Evolutionary conservation across 2,113 vertebrate genomes (phyloP), one percentile per base, ranked within the genome.

Genomic region (Lepus americanus): DNA sequence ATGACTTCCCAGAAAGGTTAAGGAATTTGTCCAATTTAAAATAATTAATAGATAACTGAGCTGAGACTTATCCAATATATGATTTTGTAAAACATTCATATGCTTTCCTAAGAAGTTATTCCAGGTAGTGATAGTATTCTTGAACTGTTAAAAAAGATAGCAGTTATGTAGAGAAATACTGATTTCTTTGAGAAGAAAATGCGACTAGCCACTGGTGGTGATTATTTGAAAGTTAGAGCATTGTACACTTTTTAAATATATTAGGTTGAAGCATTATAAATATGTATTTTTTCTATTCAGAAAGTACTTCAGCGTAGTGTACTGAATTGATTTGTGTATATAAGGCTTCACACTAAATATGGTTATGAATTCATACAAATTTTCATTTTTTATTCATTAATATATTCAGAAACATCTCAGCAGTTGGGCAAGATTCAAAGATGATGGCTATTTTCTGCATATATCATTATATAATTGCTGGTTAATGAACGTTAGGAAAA

Each of bases 401-500:
- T 76, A 19, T 87, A 83, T 92, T 96, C 89, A 12, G 69, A 85
- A 64, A 13, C 66, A 92, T 92, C 63, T 88, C n/a, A 72, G 33
- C 73, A 90, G 74, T 81, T 27, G 81, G 39, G 64, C 3, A 66
- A 51, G 94, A 95, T 92, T 89, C 74, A 94, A 86, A 66, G 53
- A 67, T 19, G 94, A 20, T 20, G 69, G 63, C 83, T 97, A 89
- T 88, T 90, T 97, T 77, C 29, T 0, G 27, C 90, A 73, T 94
- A 88, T 86, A 33, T 96, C 95, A 95, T 69, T 74, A 49, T 17
- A 16, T 96, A 86, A 96, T 82, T 84, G 49, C 88, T 81, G 61
- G 53, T 94, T 96, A 80, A 95, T 96, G 79, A 87, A 64, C 86
- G 95, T 92, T 87, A 64, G 44, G 51, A 96, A 87, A 97, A 87